Evolutionary conservation across 2,797 vertebrate genomes (phyloP).

Genomic region (Morelia viridis): DNA sequence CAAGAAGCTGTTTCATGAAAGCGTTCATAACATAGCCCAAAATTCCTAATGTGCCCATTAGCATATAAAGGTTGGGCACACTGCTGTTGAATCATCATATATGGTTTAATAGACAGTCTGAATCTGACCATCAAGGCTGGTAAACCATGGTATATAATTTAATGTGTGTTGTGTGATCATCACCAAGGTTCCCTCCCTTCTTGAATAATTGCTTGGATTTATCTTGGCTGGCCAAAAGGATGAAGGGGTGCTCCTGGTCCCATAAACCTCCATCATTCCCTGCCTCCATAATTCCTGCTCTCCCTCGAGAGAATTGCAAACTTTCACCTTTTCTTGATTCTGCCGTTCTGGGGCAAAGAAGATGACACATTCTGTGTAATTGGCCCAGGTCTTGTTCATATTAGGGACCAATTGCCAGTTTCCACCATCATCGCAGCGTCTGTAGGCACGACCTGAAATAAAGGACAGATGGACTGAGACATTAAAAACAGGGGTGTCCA

Average conservation of each 20-base stretch:
- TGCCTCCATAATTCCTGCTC: background rate
- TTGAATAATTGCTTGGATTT: background rate
- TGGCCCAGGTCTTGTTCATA: slow-evolving; percentile 90
- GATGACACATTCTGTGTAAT: slow-evolving; percentile 87
- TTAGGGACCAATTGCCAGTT: slow-evolving; percentile 82
- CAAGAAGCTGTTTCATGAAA: background rate
- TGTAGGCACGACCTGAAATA: slow-evolving; percentile 81
- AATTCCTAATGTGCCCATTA: background rate
- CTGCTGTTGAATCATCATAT: background rate
- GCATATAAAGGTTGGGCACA: background rate
- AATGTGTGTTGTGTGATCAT: background rate
- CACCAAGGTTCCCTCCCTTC: background rate
- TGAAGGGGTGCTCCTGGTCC: background rate
- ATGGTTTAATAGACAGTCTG: background rate
- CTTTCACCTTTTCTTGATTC: slow-evolving; percentile 79
- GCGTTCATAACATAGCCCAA: background rate
- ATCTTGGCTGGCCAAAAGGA: background rate
- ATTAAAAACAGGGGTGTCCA: background rate
- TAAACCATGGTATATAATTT: background rate
- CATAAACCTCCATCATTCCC: background rate
- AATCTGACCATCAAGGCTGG: background rate
- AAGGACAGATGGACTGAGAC: rapidly evolving
- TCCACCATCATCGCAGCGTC: slow-evolving; percentile 79
- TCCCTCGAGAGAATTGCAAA: rapidly evolving
- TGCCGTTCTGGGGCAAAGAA: slow-evolving; percentile 79